A percentile compares a stretch with the other conserved stretches of the same genome.
Conservation (phyloP, 2,888 invertebrate genomes). For the Netelia fuscicornis region DNA sequence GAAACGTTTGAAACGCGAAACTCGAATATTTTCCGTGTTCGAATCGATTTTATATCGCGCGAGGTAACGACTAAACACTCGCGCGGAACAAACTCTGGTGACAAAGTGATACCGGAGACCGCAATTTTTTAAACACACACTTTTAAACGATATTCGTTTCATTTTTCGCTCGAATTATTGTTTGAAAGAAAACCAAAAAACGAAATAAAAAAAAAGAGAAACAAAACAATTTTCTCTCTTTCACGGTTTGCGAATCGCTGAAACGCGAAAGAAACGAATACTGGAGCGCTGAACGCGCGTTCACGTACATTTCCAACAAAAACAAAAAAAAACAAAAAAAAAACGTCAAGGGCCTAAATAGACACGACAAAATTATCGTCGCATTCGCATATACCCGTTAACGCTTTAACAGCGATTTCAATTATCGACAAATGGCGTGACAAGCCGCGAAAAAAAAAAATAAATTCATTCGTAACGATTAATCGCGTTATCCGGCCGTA, state of each 20-base stretch:
- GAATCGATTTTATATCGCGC: constrained; percentile 34
- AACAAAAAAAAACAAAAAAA: too few species aligned
- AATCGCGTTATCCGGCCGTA: constrained; percentile 45
- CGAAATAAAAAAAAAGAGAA: background rate
- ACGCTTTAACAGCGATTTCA: background rate
- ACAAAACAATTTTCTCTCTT: constrained; percentile 1
- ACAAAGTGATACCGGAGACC: constrained; percentile 66
- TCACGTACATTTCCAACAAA: background rate
- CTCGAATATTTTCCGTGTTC: constrained; percentile 29
- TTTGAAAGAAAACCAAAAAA: background rate
- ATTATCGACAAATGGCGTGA: background rate
- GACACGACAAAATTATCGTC: background rate
- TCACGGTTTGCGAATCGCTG: constrained; percentile 29
- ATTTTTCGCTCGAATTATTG: constrained; percentile 5
- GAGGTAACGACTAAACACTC: constrained; percentile 22
- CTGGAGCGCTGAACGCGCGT: background rate
- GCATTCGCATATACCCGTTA: background rate
- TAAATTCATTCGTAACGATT: constrained; percentile 11
- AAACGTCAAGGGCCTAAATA: background rate
- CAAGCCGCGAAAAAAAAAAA: background rate
- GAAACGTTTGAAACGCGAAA: constrained; percentile 45
- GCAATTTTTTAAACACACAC: constrained; percentile 2
- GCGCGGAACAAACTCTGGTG: constrained; percentile 45
- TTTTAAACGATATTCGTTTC: background rate
- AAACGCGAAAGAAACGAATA: background rate